These are phyloP conservation scores for Willowsia nigromaculata DNA, from an alignment of 2,888 invertebrate genomes.

Conservation along the genomic window DNA sequence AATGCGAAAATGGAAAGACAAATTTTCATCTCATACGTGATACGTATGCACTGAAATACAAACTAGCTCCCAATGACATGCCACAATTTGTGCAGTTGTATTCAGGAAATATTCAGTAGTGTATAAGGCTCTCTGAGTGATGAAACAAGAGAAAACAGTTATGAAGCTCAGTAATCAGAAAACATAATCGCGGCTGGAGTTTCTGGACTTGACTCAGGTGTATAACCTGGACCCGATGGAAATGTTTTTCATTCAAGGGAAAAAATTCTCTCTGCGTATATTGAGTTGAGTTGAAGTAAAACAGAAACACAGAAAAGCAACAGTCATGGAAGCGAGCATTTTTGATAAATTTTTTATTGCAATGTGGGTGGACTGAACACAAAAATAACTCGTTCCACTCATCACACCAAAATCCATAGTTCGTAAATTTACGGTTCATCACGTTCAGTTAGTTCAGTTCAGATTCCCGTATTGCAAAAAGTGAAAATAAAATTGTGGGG, in stretches of 20 bases:
- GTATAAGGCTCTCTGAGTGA: not conserved
- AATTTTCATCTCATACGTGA: too few species aligned
- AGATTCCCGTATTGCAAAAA: too few species aligned
- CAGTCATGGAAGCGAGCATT: not conserved
- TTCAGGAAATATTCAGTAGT: not conserved
- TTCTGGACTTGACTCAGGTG: conserved; percentile 13
- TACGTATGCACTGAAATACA: not conserved
- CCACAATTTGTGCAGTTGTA: not conserved
- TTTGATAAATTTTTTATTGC: not conserved
- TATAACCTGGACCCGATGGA: not conserved
- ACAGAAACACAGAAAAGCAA: not conserved
- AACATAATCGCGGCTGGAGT: not conserved
- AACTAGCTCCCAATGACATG: not conserved
- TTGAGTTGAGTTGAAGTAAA: not conserved
- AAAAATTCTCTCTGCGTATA: not conserved
- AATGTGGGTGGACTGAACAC: not conserved
- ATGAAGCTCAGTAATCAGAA: not conserved
- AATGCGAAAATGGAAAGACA: not conserved
- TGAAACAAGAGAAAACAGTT: not conserved
- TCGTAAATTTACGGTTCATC: too few species aligned
- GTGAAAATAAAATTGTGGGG: too few species aligned
- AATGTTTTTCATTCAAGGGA: not conserved
- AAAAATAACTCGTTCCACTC: too few species aligned
- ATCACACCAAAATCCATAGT: too few species aligned
- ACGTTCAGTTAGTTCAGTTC: too few species aligned